Percentiles rank a stretch among this genome's conserved stretches.
Conservation (phyloP, 2,797 vertebrate species). For the Myotis findleyi region DNA sequence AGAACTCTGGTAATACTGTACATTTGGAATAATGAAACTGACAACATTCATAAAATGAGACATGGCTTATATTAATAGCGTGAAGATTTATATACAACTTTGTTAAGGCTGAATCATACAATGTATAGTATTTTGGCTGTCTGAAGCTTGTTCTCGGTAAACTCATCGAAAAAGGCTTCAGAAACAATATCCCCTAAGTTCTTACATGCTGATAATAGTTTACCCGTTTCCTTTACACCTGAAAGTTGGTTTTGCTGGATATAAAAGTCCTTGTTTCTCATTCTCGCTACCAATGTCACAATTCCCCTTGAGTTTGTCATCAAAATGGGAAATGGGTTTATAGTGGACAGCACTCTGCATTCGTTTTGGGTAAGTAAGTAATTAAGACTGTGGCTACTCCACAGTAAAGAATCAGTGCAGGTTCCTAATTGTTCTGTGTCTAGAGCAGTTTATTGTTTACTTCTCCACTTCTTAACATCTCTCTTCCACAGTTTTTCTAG, state of each 20-base stretch:
- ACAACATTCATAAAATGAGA: conserved; percentile 24
- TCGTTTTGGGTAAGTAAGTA: neutral
- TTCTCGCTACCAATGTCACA: neutral
- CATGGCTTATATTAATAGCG: neutral
- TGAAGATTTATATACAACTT: neutral
- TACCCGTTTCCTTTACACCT: neutral
- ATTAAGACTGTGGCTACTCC: neutral
- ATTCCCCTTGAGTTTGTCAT: neutral
- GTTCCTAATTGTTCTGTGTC: neutral
- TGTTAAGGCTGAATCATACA: neutral
- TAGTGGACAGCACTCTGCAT: neutral
- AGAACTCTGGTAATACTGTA: conserved; percentile 6
- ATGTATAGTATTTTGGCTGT: neutral
- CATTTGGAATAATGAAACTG: neutral
- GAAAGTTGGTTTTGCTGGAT: conserved; percentile 7
- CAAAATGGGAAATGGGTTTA: neutral
- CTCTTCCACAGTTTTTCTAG: neutral
- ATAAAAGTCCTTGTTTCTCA: neutral
- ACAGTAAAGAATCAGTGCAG: neutral
- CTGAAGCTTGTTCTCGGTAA: neutral
- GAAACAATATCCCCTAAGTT: neutral
- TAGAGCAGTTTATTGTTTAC: neutral
- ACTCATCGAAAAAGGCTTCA: neutral
- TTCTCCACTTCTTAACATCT: neutral
- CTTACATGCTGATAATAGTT: neutral